Percentiles rank a stretch among this genome's conserved stretches.
phyloP scores from a whole-genome alignment of 2,113 vertebrate species.

The Micronycteris hirsuta region DNA sequence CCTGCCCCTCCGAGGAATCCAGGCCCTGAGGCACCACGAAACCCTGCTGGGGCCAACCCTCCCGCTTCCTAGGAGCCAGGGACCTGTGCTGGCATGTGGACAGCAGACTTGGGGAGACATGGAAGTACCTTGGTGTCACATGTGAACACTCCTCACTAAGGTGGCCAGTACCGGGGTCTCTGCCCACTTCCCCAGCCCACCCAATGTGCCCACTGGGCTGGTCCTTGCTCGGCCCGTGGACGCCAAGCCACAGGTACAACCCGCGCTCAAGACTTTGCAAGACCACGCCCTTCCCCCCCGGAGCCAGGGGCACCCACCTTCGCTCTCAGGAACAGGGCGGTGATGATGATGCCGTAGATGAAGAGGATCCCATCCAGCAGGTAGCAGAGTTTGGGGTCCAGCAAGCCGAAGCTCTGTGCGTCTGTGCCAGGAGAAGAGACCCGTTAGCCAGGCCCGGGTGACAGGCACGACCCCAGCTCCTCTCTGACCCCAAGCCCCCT shows the following conservation, averaged over 20 bases:
- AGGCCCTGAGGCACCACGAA: too few species aligned
- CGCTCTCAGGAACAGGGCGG: conserved; percentile 87
- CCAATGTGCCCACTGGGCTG: rapidly evolving
- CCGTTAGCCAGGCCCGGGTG: not conserved
- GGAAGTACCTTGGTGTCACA: not conserved
- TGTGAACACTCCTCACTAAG: not conserved
- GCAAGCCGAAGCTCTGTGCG: conserved; percentile 78
- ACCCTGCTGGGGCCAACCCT: not conserved
- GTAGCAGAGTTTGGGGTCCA: conserved; percentile 89
- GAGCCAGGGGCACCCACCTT: conserved; percentile 82
- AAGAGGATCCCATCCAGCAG: conserved; percentile 90
- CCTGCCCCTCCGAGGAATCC: too few species aligned
- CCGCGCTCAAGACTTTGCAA: not conserved
- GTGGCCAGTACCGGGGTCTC: rapidly evolving
- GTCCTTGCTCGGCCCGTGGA: not conserved
- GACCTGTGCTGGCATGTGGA: not conserved
- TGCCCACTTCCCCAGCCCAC: not conserved
- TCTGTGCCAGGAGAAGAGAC: conserved; percentile 38
- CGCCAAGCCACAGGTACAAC: not conserved
- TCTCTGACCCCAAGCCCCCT: not conserved
- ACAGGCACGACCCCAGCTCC: not conserved
- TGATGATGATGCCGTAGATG: conserved; percentile 88
- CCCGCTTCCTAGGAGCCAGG: not conserved
- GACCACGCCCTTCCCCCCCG: not conserved
- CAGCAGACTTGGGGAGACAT: not conserved